A percentile compares a stretch with the other conserved stretches of the same genome.
Conservation (phyloP, 2,113 vertebrate species). For the Dipodomys spectabilis region DNA sequence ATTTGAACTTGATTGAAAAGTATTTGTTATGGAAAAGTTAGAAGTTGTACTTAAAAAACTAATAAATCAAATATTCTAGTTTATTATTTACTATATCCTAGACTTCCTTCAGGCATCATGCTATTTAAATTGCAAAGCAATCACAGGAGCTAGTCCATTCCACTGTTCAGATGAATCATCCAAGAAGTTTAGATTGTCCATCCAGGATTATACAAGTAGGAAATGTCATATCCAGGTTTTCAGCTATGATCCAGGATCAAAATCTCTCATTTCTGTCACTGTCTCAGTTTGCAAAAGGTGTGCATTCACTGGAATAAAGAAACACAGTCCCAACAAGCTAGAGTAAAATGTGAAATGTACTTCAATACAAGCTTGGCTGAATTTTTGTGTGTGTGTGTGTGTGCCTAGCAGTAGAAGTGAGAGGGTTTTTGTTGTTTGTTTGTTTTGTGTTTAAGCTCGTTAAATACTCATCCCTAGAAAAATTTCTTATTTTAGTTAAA, state of each 20-base stretch:
- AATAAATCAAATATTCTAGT: neutral
- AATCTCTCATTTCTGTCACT: neutral
- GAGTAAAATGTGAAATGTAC: conserved; percentile 1
- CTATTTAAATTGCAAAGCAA: conserved; percentile 3
- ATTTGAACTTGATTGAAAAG: neutral
- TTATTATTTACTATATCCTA: neutral
- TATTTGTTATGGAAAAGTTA: neutral
- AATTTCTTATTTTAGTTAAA: neutral
- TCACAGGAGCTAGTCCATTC: neutral
- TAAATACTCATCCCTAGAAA: conserved; percentile 32
- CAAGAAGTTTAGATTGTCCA: neutral
- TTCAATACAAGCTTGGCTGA: neutral
- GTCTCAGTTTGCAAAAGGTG: neutral
- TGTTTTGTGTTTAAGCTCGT: neutral
- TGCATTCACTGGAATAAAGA: neutral
- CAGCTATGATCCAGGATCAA: neutral
- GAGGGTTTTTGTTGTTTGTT: neutral
- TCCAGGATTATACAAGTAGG: neutral
- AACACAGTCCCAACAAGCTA: neutral
- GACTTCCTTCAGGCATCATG: neutral
- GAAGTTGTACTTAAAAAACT: neutral
- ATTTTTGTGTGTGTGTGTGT: neutral
- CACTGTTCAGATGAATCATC: neutral
- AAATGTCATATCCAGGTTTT: fast-evolving
- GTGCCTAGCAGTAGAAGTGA: neutral